Evolutionary conservation across 2,797 vertebrate genomes (phyloP).

Genomic region (Rhincodon typus): DNA sequence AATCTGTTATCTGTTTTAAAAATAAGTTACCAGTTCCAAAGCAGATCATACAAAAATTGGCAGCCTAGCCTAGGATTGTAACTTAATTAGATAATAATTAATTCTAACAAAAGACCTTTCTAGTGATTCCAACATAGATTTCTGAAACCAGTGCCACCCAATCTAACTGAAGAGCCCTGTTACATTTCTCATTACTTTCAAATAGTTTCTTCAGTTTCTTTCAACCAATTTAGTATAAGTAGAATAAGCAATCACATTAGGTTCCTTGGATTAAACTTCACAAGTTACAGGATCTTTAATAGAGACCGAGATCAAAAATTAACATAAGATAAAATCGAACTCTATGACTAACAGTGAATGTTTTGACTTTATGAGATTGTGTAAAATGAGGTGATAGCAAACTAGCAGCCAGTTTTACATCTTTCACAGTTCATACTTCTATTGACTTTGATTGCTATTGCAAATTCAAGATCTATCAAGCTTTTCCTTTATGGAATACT

Average conservation of each 20-base stretch:
- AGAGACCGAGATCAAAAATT: not conserved
- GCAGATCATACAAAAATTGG: too few species aligned
- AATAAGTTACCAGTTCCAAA: too few species aligned
- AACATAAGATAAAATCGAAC: not conserved
- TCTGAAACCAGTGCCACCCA: not conserved
- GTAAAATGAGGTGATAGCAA: not conserved
- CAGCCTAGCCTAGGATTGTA: too few species aligned
- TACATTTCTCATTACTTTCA: not conserved
- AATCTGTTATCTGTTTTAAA: too few species aligned
- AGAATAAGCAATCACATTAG: not conserved
- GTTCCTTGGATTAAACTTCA: not conserved
- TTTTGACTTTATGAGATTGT: not conserved
- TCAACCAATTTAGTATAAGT: not conserved
- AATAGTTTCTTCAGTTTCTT: too few species aligned
- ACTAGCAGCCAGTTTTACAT: not conserved
- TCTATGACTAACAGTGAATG: too few species aligned
- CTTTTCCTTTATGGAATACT: not conserved
- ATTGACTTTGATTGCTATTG: not conserved
- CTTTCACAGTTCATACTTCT: not conserved
- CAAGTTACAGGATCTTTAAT: not conserved
- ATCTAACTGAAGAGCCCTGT: not conserved
- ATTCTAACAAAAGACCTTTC: not conserved
- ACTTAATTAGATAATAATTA: too few species aligned
- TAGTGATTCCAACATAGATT: not conserved
- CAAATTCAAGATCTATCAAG: not conserved